Percentiles rank a stretch among this genome's conserved stretches.
phyloP scores from a whole-genome alignment of 2,888 invertebrate species.

The Graphium colonna region DNA sequence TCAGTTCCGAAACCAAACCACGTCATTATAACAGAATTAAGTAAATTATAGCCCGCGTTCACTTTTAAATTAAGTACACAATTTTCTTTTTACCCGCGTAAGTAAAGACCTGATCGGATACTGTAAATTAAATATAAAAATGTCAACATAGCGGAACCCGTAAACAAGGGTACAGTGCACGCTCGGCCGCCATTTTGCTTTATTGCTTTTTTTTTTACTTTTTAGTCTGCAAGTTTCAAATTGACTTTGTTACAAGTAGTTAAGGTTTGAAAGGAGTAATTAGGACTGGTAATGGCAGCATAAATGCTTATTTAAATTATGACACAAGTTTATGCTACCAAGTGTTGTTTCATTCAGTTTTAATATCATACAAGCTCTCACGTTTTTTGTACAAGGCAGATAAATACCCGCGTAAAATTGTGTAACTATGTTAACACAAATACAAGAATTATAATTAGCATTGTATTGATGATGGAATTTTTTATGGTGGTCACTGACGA shows the following conservation, averaged over 20 bases:
- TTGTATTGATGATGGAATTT: too few relatives aligned
- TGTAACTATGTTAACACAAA: too few relatives aligned
- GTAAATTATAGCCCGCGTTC: background rate
- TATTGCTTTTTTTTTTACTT: background rate
- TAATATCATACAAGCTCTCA: too few relatives aligned
- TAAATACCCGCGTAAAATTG: too few relatives aligned
- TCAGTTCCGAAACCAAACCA: background rate
- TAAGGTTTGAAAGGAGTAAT: background rate
- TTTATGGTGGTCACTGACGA: too few relatives aligned
- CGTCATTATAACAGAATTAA: background rate
- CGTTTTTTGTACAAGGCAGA: too few relatives aligned
- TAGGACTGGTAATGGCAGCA: background rate
- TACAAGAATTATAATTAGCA: too few relatives aligned
- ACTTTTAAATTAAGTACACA: background rate
- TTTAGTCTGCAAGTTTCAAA: background rate
- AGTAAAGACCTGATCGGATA: background rate
- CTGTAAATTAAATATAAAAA: constrained; percentile 3
- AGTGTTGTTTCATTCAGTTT: too few relatives aligned
- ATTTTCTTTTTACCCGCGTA: background rate
- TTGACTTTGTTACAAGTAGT: background rate
- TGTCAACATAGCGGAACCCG: constrained; percentile 9
- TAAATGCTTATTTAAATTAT: too few relatives aligned
- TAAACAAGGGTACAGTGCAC: background rate
- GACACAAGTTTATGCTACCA: too few relatives aligned
- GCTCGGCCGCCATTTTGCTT: background rate